Evolutionary conservation across 2,888 invertebrate species (phyloP), one percentile per base, ranked within the genome.

Genomic region (Parapristionchus giblindavisi): DNA sequence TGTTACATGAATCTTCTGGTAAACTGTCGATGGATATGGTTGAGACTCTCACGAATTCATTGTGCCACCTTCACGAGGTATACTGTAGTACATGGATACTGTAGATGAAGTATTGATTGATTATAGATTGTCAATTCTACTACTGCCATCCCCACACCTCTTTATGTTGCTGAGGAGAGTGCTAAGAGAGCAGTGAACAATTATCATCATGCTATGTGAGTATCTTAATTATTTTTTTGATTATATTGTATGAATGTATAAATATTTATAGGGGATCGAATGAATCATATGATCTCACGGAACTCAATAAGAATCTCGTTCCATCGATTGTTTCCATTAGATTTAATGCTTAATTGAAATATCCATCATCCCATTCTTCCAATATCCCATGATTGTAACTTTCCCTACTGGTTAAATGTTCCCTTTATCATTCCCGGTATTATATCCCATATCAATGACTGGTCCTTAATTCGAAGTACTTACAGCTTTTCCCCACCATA

Each of bases 71-170:
- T 0, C 70, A 70, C 38, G 52, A 52, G 54, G 70, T 70, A 32
- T 36, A 27, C 48, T 11, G 11, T 14, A 38, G 63, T 21, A 36
- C 52, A 52, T 6, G n/a, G 14, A 24, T 54, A 24, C 43, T 43
- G 17, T 43, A 29, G 11, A 14, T 14, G 11, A 38, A 17, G 11
- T 65, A 14, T 4, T 66, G 32, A 11, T 40, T 52, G 32, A 32
- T 32, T 51, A 8, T 40, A 72, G 72, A 56, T 72, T 1, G 72
- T 72, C 32, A 72, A 72, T 48, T 60, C 60, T 58, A 60, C 72
- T 8, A 72, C 72, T 6, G 40, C 72, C 32, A 60, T 60, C 29
- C 72, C 72, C 17, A 72, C 72, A 14, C 72, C 72, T 32, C 72
- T 72, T 48, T 72, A 72, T 34, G 72, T 72, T 24, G 72, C 72